Evolutionary conservation across 2,113 vertebrate species (phyloP), one percentile per base, ranked within the genome.

Genomic region (Anas platyrhynchos): DNA sequence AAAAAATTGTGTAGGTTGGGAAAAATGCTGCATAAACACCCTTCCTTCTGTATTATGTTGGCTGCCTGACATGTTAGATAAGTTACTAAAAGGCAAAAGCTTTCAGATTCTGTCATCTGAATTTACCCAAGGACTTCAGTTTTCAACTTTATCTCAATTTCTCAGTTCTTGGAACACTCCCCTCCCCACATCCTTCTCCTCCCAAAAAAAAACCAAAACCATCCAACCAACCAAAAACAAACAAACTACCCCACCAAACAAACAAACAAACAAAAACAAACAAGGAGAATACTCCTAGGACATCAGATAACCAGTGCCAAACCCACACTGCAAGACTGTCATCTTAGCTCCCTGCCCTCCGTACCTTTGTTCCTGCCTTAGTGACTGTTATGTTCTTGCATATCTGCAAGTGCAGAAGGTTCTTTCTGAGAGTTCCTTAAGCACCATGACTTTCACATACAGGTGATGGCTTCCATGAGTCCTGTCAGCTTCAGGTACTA

Each of bases 1-100:
- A 84, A 84, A 65, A 84, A 89, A 82, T 18, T 1, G 46, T 74
- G 31, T 48, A 54, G 86, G 4, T 7, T 61, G 38, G 69, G 20
- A 54, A 93, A 86, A 92, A 69, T 36, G 46, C 77, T 89, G 58
- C 44, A 85, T 82, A 86, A 96, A 92, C 58, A 79, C 27, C 27
- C 65, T 54, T 84, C 11, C 32, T 88, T 62, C 63, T 73, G 36
- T 46, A 55, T 66, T 77, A 34, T 43, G 26, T 59, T 95, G 63
- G 3, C 36, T 91, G 36, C 44, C 41, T 96, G 93, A 79, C 58
- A 69, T 26, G 27, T 73, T 58, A 79, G 69, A 16, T 84, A 93
- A 84, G 36, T 59, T 83, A 72, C 11, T 21, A n/a, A 93, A 81
- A 93, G 32, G 66, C 27, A 79, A 86, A 86, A 78, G 29, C 48